These are phyloP conservation scores for Andrena bucephala DNA, from an alignment of 2,888 invertebrate species.

Conservation along the genomic window DNA sequence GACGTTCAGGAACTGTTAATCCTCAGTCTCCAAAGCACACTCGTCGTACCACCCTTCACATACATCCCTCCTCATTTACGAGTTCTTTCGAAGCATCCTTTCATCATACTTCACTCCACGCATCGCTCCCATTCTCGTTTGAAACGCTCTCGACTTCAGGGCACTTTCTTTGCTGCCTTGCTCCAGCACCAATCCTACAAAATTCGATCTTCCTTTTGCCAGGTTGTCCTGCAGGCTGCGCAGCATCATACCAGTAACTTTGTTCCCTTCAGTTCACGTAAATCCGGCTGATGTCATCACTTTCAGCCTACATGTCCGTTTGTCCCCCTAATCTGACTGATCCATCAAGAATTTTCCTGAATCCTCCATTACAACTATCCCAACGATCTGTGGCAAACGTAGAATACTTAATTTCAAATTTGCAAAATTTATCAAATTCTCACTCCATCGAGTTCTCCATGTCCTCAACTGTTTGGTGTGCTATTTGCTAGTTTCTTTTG, in stretches of 20 bases:
- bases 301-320: neutral
- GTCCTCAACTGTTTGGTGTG: too few species aligned
- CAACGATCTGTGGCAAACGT: too few species aligned
- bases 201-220: slow-evolving; percentile 2
- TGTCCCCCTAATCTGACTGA: too few species aligned
- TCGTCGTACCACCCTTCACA: slow-evolving; percentile 5
- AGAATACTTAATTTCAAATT: too few species aligned
- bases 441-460: too few species aligned
- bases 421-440: too few species aligned
- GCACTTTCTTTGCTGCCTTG: neutral
- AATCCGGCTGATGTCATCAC: too few species aligned
- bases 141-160: neutral
- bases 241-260: neutral
- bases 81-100: slow-evolving; percentile 14
- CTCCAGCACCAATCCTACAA: slow-evolving; percentile 11
- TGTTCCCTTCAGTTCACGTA: too few species aligned
- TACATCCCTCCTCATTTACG: slow-evolving; percentile 6
- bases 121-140: slow-evolving; percentile 10
- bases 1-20: slow-evolving; percentile 16
- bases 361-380: too few species aligned
- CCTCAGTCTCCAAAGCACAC: slow-evolving; percentile 10
- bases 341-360: too few species aligned
- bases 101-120: slow-evolving; percentile 4
- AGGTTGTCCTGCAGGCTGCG: neutral
- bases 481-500: too few species aligned